Evolutionary conservation across 2,113 vertebrate genomes (phyloP), one percentile per base, ranked within the genome.

Genomic region (Amphilophus citrinellus): DNA sequence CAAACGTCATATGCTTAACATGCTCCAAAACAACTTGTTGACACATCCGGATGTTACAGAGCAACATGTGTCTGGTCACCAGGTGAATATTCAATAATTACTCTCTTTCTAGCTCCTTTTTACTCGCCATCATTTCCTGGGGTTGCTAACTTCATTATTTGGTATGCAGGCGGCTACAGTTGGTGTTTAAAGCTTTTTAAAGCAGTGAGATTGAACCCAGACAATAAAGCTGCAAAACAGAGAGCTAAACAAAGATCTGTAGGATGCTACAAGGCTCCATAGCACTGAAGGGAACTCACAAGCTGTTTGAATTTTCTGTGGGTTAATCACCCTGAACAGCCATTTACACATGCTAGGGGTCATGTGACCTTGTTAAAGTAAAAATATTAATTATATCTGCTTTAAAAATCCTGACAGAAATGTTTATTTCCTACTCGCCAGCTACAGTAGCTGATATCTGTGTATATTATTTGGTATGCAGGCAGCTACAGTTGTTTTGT

Each of bases 391-490:
- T 44, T 61, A 61, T 7, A 37, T 14, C 44, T 27, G 32, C 61
- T 65, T 39, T 57, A 65, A 35, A 56, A 7, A 39, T 79, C 47
- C 39, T 39, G 37, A 27, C 57, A 61, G 20, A 39, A 42, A 18
- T 32, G 2, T 17, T 50, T 17, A 17, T 50, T 17, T 17, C 47
- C 47, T 35, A 73, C n/a, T 73, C 32, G 27, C 7, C 47, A 50
- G 10, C 68, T 56, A 73, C 47, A 73, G 68, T 56, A 13, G 27
- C 27, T 53, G 0, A 73, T 73, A 53, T 35, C 47, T 73, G 27
- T 73, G 68, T 73, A 14, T 27, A 56, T 56, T 73, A 56, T 35
- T 73, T 56, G 53, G 68, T 56, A 73, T 73, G 47, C 47, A 73
- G 53, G 17, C 68, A 14, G 47, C 27, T 56, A 73, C 47, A 56